Conservation (phyloP, 53 echinoderm and acorn worm genomes). For the Zoroaster sp. region DNA sequence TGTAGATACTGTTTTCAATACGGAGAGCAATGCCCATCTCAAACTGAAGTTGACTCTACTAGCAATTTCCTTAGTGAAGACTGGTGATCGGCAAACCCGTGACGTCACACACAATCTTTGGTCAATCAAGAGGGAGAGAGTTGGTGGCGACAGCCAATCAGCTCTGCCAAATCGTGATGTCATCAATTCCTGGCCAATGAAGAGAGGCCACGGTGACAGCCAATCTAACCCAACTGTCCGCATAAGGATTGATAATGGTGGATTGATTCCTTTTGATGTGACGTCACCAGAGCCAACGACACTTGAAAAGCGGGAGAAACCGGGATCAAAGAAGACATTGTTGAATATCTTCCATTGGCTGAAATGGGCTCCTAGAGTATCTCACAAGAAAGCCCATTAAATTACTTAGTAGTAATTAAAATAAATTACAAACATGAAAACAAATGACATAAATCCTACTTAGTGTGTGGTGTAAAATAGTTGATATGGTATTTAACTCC, state of each 20-base stretch:
- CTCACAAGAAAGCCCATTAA: too few relatives aligned
- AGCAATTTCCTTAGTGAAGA: background rate
- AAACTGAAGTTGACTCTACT: slow-evolving; percentile 17
- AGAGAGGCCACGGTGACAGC: background rate
- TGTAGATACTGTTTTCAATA: slow-evolving; percentile 15
- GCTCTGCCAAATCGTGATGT: background rate
- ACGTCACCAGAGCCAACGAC: background rate
- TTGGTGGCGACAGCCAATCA: background rate
- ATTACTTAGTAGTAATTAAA: too few relatives aligned
- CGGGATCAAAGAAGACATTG: too few relatives aligned
- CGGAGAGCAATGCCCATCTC: background rate
- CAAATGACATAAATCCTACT: too few relatives aligned
- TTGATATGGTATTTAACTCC: too few relatives aligned
- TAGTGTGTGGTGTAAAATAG: too few relatives aligned
- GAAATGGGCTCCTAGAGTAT: too few relatives aligned
- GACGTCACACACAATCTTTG: background rate
- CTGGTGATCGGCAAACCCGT: slow-evolving; percentile 9
- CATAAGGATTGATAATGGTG: slow-evolving; percentile 28
- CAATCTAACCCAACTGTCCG: slow-evolving; percentile 19
- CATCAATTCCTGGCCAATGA: background rate
- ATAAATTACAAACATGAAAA: too few relatives aligned
- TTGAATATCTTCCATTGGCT: too few relatives aligned
- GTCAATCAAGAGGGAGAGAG: background rate
- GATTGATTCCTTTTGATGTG: background rate
- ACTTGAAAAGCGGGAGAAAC: too few relatives aligned